Percentiles rank a stretch among this genome's conserved stretches.
These are phyloP conservation scores for Microctonus aethiopoides DNA, from an alignment of 2,888 invertebrate species.

Conservation along the genomic window DNA sequence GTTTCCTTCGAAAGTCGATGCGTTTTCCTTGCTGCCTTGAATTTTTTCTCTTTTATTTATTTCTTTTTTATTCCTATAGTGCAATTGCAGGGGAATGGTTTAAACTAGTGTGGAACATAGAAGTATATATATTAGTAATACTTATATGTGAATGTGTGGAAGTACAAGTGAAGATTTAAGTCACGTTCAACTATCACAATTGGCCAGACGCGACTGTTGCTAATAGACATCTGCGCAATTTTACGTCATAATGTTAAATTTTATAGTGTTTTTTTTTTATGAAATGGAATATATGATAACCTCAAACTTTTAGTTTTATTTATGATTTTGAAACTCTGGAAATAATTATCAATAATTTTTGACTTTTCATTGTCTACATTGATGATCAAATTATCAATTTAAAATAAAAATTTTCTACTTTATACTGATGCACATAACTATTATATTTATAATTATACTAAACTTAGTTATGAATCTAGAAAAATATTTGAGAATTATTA, in stretches of 20 bases:
- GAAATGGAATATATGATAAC: not conserved
- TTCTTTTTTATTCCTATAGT: not conserved
- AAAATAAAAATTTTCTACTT: too few relatives aligned
- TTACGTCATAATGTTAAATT: not conserved
- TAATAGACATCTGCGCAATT: constrained; percentile 14
- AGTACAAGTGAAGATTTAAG: constrained; percentile 16
- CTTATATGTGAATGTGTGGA: constrained; percentile 2
- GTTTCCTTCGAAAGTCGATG: constrained; percentile 1
- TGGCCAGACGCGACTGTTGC: constrained; percentile 26
- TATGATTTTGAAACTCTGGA: not conserved
- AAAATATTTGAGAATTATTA: too few relatives aligned
- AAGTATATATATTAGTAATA: constrained; percentile 10
- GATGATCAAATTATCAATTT: too few relatives aligned
- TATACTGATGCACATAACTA: too few relatives aligned
- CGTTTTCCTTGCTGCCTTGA: not conserved
- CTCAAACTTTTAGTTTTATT: too few relatives aligned
- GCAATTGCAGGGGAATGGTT: constrained; percentile 11
- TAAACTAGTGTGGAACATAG: constrained; percentile 2
- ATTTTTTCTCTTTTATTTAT: constrained; percentile 7
- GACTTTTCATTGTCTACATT: too few relatives aligned
- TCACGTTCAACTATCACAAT: constrained; percentile 30
- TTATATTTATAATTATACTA: too few relatives aligned
- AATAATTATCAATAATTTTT: too few relatives aligned
- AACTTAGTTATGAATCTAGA: too few relatives aligned
- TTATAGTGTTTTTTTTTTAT: not conserved